A percentile compares a stretch with the other conserved stretches of the same genome.
Conservation (phyloP, 1,140 invertebrate species). For the Heliconius melpomene region DNA sequence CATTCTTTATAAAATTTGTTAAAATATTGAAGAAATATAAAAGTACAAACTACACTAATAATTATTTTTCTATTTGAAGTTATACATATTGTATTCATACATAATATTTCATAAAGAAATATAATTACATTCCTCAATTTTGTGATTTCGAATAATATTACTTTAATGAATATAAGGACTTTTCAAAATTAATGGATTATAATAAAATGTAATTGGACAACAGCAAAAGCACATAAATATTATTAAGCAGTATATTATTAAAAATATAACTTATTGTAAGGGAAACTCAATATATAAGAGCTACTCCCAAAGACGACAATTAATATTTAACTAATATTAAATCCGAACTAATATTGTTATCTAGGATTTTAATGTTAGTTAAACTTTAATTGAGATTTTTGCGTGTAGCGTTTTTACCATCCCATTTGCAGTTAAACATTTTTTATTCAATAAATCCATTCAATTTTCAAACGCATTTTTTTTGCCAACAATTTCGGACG, state of each 20-base stretch:
- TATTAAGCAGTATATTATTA: neutral
- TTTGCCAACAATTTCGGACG: neutral
- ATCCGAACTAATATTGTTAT: neutral
- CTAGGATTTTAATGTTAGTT: neutral
- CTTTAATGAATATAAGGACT: no score
- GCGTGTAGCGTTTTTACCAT: neutral
- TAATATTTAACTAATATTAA: slow-evolving; percentile 4
- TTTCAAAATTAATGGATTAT: neutral
- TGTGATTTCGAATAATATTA: no score
- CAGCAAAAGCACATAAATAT: neutral
- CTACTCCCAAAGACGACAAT: neutral
- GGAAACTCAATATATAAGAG: neutral
- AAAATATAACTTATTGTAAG: neutral
- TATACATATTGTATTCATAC: neutral
- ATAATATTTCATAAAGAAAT: neutral
- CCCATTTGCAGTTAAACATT: neutral
- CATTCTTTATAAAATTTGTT: slow-evolving; percentile 7
- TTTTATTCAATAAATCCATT: neutral
- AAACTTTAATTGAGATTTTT: neutral
- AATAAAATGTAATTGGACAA: neutral
- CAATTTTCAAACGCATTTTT: neutral
- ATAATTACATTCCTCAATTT: neutral
- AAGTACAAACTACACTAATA: neutral
- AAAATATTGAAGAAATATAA: neutral
- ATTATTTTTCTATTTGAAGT: neutral